Percentiles rank a stretch among this genome's conserved stretches.
phyloP scores from a whole-genome alignment of 2,797 vertebrate genomes.

The Lepilemur ruficaudatus region DNA sequence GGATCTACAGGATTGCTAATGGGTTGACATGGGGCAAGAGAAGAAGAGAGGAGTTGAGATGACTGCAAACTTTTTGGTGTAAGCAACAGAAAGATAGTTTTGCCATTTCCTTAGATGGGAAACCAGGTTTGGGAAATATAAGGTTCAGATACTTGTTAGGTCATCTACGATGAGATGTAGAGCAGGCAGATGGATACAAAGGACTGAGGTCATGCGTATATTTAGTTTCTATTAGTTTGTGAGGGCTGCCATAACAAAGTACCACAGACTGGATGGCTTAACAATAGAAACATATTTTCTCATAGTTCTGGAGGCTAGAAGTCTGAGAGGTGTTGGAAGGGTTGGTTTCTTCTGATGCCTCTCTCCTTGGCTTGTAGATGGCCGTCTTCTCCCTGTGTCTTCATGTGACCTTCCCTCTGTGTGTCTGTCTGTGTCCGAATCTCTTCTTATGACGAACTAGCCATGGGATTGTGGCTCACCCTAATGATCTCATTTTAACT shows the following conservation, averaged over 20 bases:
- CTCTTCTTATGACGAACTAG: neutral
- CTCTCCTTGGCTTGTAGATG: neutral
- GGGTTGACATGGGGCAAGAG: neutral
- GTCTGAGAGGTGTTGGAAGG: neutral
- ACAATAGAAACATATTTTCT: neutral
- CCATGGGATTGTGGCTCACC: neutral
- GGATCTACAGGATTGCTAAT: neutral
- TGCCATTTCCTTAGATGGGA: neutral
- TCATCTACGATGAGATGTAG: neutral
- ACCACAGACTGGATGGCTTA: neutral
- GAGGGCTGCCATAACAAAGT: neutral
- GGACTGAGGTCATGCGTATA: neutral
- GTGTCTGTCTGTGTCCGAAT: neutral
- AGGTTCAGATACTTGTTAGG: neutral
- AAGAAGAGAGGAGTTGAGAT: neutral
- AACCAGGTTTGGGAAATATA: neutral
- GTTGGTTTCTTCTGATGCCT: neutral
- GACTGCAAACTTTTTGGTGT: neutral
- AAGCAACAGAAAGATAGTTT: neutral
- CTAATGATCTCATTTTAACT: neutral
- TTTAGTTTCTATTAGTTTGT: neutral
- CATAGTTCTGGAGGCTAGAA: neutral
- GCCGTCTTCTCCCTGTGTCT: neutral
- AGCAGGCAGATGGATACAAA: neutral
- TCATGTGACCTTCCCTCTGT: neutral